Conservation (phyloP, 2,113 vertebrate species). For the Phaetusa simplex region DNA sequence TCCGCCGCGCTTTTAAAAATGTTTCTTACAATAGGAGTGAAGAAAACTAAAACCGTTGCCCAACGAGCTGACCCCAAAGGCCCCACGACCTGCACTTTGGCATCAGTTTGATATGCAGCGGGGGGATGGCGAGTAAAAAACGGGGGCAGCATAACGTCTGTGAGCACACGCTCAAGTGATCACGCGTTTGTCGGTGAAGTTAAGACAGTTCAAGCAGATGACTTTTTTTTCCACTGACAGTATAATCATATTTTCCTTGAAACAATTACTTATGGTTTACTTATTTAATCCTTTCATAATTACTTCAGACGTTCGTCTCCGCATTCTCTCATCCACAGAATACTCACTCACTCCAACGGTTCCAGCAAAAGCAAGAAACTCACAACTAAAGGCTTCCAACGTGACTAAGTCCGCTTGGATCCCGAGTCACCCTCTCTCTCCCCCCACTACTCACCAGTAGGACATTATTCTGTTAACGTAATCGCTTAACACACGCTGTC, state of each 20-base stretch:
- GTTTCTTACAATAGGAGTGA: background rate
- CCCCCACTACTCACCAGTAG: background rate
- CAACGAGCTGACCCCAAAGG: background rate
- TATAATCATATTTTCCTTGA: background rate
- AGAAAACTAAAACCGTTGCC: background rate
- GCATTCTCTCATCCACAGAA: background rate
- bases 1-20: background rate
- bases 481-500: background rate
- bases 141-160: background rate
- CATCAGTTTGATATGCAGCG: background rate
- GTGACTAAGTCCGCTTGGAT: background rate
- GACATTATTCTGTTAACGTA: background rate
- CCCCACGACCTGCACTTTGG: background rate
- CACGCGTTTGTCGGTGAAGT: background rate
- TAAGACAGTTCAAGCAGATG: background rate
- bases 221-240: background rate
- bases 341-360: background rate
- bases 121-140: background rate
- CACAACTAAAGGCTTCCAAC: background rate
- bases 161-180: background rate
- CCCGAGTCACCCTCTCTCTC: background rate
- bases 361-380: background rate
- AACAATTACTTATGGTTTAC: constrained; percentile 36
- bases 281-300: constrained; percentile 34
- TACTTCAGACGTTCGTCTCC: background rate